These are phyloP conservation scores for Tetheella fluctuosa DNA, from an alignment of 2,888 invertebrate species.

Conservation along the genomic window DNA sequence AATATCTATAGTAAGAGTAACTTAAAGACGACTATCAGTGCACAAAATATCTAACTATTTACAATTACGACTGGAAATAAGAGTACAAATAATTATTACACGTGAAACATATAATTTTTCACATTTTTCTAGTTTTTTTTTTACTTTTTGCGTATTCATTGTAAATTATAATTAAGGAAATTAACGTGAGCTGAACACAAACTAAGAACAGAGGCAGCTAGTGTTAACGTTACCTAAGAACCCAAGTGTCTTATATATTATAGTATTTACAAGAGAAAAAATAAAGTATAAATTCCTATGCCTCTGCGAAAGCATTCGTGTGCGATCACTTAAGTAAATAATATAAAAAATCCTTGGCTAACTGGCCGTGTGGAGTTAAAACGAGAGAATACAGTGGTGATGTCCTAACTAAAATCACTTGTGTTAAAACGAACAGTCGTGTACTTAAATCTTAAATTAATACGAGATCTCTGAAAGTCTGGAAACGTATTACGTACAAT, in stretches of 20 bases:
- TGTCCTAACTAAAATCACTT: constrained; percentile 64
- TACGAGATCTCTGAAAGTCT: constrained; percentile 85
- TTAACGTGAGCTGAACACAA: constrained; percentile 64
- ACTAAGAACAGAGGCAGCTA: constrained; percentile 56
- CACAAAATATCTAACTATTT: constrained; percentile 74
- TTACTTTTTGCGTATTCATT: constrained; percentile 57
- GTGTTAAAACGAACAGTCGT: constrained; percentile 73
- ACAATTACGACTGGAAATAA: constrained; percentile 69
- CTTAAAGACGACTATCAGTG: constrained; percentile 78
- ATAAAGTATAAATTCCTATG: constrained; percentile 33
- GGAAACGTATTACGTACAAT: constrained; percentile 81
- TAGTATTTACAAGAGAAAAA: constrained; percentile 63
- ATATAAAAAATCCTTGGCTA: constrained; percentile 48
- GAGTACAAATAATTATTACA: constrained; percentile 58
- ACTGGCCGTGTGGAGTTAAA: constrained; percentile 52
- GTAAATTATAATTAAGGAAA: constrained; percentile 56
- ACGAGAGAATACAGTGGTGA: constrained; percentile 45
- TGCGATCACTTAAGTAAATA: constrained; percentile 46
- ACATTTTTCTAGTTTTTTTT: constrained; percentile 58
- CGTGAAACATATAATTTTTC: constrained; percentile 52
- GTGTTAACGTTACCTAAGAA: constrained; percentile 49
- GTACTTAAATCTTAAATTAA: constrained; percentile 78
- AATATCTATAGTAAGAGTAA: constrained; percentile 64
- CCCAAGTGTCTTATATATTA: constrained; percentile 49
- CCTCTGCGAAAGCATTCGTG: constrained; percentile 47